phyloP scores from a whole-genome alignment of 2,113 vertebrate species.

The Notiomystis cincta region DNA sequence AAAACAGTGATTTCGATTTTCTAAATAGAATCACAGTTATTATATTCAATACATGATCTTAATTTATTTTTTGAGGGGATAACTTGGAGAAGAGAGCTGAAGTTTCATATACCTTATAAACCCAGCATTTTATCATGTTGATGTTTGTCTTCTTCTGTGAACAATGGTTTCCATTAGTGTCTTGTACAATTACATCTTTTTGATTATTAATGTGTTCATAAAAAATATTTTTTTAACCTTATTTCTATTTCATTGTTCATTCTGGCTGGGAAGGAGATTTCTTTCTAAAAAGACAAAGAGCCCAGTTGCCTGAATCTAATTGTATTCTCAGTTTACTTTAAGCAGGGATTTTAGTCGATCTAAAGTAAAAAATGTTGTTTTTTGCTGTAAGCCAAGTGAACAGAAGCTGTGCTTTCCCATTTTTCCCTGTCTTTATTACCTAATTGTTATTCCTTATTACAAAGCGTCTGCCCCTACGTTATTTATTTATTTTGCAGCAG shows the following conservation, averaged over 20 bases:
- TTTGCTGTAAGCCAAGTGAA: not conserved
- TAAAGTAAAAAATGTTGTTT: not conserved
- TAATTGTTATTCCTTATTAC: not conserved
- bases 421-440: not conserved
- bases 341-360: constrained; percentile 10
- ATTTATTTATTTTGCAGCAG: not conserved
- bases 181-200: not conserved
- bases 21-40: not conserved
- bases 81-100: not conserved
- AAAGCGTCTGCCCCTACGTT: not conserved
- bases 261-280: not conserved
- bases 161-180: not conserved
- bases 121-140: not conserved
- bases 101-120: not conserved
- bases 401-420: not conserved
- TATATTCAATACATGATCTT: not conserved
- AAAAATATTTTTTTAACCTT: not conserved
- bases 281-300: constrained; percentile 15
- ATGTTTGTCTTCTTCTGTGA: not conserved
- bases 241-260: not conserved
- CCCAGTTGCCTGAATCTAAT: not conserved
- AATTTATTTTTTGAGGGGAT: not conserved
- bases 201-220: constrained; percentile 5
- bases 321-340: not conserved
- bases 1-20: not conserved